Conservation (phyloP, 2,797 vertebrate genomes). For the Enteromius unitaeniatus region DNA sequence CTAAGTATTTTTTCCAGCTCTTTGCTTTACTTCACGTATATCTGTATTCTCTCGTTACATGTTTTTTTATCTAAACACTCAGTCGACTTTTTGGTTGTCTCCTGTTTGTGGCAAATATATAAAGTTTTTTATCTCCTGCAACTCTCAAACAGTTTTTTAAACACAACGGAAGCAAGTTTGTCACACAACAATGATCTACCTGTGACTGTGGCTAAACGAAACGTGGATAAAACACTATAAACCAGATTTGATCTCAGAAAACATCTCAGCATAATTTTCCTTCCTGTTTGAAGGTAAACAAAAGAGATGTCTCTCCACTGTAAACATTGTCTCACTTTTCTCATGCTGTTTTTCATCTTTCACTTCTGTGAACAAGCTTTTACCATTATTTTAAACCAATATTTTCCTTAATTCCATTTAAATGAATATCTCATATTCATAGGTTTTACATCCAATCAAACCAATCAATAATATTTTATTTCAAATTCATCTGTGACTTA, state of each 20-base stretch:
- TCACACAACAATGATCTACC: constrained; percentile 8
- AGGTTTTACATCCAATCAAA: background rate
- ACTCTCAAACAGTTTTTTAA: constrained; percentile 21
- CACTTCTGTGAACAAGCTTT: background rate
- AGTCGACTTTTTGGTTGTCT: constrained; percentile 17
- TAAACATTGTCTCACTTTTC: background rate
- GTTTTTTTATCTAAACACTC: background rate
- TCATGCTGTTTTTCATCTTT: background rate
- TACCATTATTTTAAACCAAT: constrained; percentile 8
- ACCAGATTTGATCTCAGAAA: background rate
- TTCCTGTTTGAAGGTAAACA: constrained; percentile 4
- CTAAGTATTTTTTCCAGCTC: background rate
- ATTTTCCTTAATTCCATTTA: background rate
- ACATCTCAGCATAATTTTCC: background rate
- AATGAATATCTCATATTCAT: background rate
- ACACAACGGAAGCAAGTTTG: constrained; percentile 17
- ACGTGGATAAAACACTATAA: background rate
- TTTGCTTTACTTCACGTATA: background rate
- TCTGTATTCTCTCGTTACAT: constrained; percentile 22
- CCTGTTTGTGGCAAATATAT: background rate
- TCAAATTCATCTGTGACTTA: background rate
- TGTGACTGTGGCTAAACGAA: constrained; percentile 4
- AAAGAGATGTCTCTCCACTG: background rate
- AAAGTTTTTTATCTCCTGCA: background rate
- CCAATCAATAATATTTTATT: background rate